Evolutionary conservation across 2,888 invertebrate species (phyloP).

Genomic region (Xanthorhoe designata): DNA sequence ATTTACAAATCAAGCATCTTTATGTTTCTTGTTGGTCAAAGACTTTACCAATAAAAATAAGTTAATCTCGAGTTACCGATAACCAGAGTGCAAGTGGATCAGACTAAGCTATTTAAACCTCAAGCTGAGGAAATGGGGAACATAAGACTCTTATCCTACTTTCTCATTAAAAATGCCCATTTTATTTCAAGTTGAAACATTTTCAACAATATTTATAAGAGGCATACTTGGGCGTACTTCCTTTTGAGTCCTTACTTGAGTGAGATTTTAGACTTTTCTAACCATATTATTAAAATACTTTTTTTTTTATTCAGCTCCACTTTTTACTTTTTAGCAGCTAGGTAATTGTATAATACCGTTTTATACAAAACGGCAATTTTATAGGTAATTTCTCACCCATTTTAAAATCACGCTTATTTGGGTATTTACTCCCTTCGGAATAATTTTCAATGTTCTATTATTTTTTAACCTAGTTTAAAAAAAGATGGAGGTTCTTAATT

Average conservation of each 20-base stretch:
- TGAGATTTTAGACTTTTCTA: background rate
- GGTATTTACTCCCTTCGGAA: no score
- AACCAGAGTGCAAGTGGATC: background rate
- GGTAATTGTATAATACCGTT: no score
- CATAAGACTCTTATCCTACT: conserved; percentile 24
- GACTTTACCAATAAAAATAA: background rate
- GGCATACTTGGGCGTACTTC: background rate
- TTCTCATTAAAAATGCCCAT: conserved; percentile 28
- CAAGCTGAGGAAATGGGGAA: conserved; percentile 14
- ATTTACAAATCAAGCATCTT: no score
- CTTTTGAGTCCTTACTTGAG: background rate
- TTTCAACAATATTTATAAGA: conserved; percentile 14
- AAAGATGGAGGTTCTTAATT: no score
- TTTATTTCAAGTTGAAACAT: conserved; percentile 24
- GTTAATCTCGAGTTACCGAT: background rate
- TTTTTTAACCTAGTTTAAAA: no score
- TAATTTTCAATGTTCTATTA: no score
- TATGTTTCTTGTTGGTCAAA: no score
- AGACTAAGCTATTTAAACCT: conserved; percentile 20
- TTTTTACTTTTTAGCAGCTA: no score
- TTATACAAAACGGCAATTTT: no score
- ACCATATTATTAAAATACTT: background rate
- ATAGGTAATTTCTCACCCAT: no score
- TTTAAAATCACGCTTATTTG: no score
- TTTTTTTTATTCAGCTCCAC: no score